Percentiles rank a stretch among this genome's conserved stretches.
Conservation (phyloP, 2,888 invertebrate species). For the Monochamus alternatus region DNA sequence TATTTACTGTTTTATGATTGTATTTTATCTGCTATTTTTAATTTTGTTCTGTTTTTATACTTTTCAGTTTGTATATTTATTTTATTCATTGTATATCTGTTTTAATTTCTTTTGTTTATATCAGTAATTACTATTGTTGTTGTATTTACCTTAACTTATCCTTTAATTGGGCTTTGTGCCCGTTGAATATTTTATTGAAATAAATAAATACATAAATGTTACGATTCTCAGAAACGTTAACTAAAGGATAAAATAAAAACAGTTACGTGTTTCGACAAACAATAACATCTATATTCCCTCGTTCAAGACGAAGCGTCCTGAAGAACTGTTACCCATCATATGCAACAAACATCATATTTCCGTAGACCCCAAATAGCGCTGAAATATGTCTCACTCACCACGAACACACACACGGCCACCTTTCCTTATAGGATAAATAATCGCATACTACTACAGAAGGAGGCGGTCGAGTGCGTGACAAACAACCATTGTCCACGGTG, state of each 20-base stretch:
- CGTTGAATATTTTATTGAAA: no score
- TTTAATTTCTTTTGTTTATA: no score
- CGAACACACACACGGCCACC: slow-evolving; percentile 29
- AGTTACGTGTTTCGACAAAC: neutral
- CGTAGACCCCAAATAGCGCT: neutral
- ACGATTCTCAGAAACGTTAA: no score
- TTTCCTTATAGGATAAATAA: slow-evolving; percentile 50
- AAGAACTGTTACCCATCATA: neutral
- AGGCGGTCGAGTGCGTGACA: slow-evolving; percentile 56
- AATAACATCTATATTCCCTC: neutral
- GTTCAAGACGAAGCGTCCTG: neutral
- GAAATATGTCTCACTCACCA: slow-evolving; percentile 9
- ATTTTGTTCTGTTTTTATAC: no score
- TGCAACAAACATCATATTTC: neutral
- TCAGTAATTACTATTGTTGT: no score
- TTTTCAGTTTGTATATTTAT: no score
- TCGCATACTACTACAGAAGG: slow-evolving; percentile 47
- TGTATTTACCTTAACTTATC: no score
- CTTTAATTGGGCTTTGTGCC: no score
- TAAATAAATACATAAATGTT: no score
- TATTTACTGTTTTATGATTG: no score
- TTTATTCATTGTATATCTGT: no score
- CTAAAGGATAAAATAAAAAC: neutral
- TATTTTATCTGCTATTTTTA: no score
- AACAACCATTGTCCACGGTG: slow-evolving; percentile 55